Percentiles rank a stretch among this genome's conserved stretches.
phyloP scores from a whole-genome alignment of 1,140 invertebrate genomes.

The Zophobas atratus region DNA sequence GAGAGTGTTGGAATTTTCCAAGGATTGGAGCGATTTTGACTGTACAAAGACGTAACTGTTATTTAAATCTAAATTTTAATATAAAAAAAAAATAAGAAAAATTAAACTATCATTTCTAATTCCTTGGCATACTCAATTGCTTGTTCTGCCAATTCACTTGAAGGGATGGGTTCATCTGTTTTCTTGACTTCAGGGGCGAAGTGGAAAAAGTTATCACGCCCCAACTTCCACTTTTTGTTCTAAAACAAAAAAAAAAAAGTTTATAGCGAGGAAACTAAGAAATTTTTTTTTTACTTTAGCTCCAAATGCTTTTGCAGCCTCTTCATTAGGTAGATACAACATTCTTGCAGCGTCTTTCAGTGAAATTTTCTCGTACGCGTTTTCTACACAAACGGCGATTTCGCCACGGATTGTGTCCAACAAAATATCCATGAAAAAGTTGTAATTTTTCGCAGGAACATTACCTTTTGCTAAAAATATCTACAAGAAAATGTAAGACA shows the following conservation, averaged over 20 bases:
- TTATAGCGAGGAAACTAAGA: slow-evolving; percentile 9
- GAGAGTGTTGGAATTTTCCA: slow-evolving; percentile 78
- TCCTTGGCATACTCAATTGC: slow-evolving; percentile 98
- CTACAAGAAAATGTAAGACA: slow-evolving; percentile 64
- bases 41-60: slow-evolving; percentile 22
- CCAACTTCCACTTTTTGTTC: slow-evolving; percentile 83
- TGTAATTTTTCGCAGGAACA: slow-evolving; percentile 97
- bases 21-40: slow-evolving; percentile 70
- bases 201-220: slow-evolving; percentile 84
- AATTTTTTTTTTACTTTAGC: slow-evolving; percentile 72
- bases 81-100: slow-evolving; percentile 41
- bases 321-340: slow-evolving; percentile 87
- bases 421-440: slow-evolving; percentile 97
- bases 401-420: slow-evolving; percentile 96
- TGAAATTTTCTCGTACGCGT: slow-evolving; percentile 94
- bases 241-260: slow-evolving; percentile 59
- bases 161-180: slow-evolving; percentile 89
- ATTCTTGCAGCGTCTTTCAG: slow-evolving; percentile 90
- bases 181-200: slow-evolving; percentile 82
- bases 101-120: slow-evolving; percentile 99
- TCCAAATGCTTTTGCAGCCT: slow-evolving; percentile 86
- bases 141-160: slow-evolving; percentile 90
- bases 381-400: slow-evolving; percentile 97
- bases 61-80: slow-evolving; percentile 30
- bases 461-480: slow-evolving; percentile 91